Conservation (phyloP, 2,888 invertebrate species). For the Melipona bicolor region DNA sequence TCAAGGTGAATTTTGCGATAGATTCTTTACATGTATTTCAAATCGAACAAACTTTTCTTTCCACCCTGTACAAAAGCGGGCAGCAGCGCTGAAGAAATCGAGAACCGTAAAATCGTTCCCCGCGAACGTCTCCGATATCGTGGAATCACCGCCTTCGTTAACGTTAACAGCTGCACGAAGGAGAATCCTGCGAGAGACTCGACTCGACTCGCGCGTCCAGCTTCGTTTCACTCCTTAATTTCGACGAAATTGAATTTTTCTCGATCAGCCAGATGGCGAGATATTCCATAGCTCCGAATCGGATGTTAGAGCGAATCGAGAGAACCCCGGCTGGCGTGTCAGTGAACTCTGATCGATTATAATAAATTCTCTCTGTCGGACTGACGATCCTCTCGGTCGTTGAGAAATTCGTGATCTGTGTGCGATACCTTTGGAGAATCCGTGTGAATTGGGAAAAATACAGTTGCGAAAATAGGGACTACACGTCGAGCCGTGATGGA, state of each 20-base stretch:
- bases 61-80: conserved; percentile 35
- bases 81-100: conserved; percentile 43
- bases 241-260: conserved; percentile 7
- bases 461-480: neutral
- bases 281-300: neutral
- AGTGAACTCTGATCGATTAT: neutral
- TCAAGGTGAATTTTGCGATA: too few relatives aligned
- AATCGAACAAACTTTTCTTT: too few relatives aligned
- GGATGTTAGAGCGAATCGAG: neutral
- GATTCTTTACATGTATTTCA: too few relatives aligned
- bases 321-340: neutral
- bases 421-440: neutral
- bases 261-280: neutral
- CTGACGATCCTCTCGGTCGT: neutral
- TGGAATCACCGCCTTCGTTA: neutral
- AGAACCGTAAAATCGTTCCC: conserved; percentile 21
- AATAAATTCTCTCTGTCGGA: neutral
- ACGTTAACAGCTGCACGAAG: neutral
- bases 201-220: too few relatives aligned
- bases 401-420: neutral
- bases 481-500: neutral
- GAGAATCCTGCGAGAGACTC: neutral
- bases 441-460: too few relatives aligned
- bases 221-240: neutral
- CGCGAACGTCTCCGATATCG: conserved; percentile 6